Percentiles rank a stretch among this genome's conserved stretches.
Conservation (phyloP, 2,888 invertebrate genomes). For the Aethes cnicana region DNA sequence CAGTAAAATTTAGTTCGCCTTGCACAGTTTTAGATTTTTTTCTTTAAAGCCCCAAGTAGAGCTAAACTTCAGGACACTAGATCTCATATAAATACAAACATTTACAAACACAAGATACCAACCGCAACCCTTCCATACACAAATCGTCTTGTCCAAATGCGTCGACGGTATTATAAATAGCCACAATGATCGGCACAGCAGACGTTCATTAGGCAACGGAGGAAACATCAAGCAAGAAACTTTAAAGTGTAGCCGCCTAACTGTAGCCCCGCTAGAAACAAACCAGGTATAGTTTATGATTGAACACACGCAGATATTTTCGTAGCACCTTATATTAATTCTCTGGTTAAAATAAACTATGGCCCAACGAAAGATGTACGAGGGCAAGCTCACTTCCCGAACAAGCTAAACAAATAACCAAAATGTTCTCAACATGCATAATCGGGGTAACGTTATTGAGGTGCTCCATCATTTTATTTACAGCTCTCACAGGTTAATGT, state of each 20-base stretch:
- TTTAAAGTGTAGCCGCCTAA: slow-evolving; percentile 15
- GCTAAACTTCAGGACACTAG: slow-evolving; percentile 2
- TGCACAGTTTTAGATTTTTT: no score
- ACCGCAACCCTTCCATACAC: slow-evolving; percentile 21
- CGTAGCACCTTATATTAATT: slow-evolving; percentile 69
- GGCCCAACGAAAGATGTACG: slow-evolving; percentile 68
- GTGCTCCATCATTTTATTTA: slow-evolving; percentile 79
- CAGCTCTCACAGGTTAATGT: slow-evolving; percentile 70
- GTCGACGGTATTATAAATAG: slow-evolving; percentile 25
- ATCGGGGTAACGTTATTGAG: slow-evolving; percentile 64
- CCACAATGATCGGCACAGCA: slow-evolving; percentile 38
- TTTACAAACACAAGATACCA: slow-evolving; percentile 1
- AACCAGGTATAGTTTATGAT: slow-evolving; percentile 80
- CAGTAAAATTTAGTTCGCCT: no score
- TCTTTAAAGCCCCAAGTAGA: slow-evolving; percentile 3
- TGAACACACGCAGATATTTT: slow-evolving; percentile 76
- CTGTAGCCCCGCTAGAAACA: slow-evolving; percentile 53
- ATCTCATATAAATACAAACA: slow-evolving; percentile 12
- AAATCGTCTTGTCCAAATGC: slow-evolving; percentile 16
- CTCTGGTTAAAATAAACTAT: slow-evolving; percentile 72
- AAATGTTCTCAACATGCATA: slow-evolving; percentile 65
- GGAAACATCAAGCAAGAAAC: slow-evolving; percentile 57
- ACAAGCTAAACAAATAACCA: slow-evolving; percentile 74
- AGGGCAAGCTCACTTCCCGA: slow-evolving; percentile 51
- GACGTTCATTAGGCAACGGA: slow-evolving; percentile 52